A percentile compares a stretch with the other conserved stretches of the same genome.
Evolutionary conservation across 2,888 invertebrate genomes (phyloP).

Genomic region (Ochropacha duplaris): DNA sequence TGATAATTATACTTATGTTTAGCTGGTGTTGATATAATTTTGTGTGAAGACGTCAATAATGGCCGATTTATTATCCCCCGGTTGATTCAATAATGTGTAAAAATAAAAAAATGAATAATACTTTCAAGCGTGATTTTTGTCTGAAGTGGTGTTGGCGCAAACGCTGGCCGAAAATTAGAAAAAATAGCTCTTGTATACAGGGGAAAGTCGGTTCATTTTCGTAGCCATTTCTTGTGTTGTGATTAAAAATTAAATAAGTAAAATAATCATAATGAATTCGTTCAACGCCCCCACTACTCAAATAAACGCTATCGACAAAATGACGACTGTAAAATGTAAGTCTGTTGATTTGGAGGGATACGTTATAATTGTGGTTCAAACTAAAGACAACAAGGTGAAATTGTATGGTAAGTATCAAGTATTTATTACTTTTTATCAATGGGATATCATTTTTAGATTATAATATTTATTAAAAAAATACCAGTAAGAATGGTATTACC

Average conservation of each 20-base stretch:
- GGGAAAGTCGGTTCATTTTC: conserved; percentile 14
- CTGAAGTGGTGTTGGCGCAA: conserved; percentile 78
- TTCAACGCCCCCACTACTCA: conserved; percentile 78
- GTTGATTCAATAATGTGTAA: conserved; percentile 59
- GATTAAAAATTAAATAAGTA: conserved; percentile 25
- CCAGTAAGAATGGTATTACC: too few species aligned
- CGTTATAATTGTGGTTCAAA: conserved; percentile 96
- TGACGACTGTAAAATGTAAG: conserved; percentile 79
- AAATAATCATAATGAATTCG: conserved; percentile 66
- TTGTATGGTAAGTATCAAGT: conserved; percentile 89
- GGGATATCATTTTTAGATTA: too few species aligned
- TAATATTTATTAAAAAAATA: too few species aligned
- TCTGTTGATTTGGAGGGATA: conserved; percentile 96
- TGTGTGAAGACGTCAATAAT: conserved; percentile 48
- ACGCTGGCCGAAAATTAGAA: conserved; percentile 63
- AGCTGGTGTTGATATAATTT: conserved; percentile 24
- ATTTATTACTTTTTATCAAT: conserved; percentile 1
- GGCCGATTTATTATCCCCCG: conserved; percentile 65
- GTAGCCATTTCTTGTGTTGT: conserved; percentile 36
- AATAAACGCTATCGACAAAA: conserved; percentile 74
- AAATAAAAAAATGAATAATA: conserved; percentile 64
- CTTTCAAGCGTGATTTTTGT: conserved; percentile 63
- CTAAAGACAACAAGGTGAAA: conserved; percentile 96
- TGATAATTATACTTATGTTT: conserved; percentile 39
- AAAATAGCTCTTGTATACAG: conserved; percentile 23